These are phyloP conservation scores for Austrolebias charrua DNA, from an alignment of 2,797 vertebrate genomes.

Conservation along the genomic window DNA sequence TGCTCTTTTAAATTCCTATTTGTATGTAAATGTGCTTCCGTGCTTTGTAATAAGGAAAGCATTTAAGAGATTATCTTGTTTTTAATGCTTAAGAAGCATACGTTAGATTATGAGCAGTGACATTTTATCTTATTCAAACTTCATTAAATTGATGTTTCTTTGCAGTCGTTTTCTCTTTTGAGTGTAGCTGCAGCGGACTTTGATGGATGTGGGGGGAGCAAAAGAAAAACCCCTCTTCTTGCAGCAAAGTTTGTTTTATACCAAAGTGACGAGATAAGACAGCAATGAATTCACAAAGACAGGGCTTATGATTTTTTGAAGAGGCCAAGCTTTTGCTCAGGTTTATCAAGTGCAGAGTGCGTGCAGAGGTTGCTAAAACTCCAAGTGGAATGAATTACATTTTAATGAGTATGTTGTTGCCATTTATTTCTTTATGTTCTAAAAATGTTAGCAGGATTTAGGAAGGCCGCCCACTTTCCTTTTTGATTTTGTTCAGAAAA, in stretches of 20 bases:
- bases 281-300: constrained; percentile 42
- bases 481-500: no score
- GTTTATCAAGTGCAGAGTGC: constrained; percentile 4
- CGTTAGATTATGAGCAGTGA: constrained; percentile 1
- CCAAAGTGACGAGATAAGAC: constrained; percentile 31
- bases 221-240: constrained; percentile 7
- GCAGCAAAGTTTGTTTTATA: constrained; percentile 25
- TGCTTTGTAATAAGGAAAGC: not conserved
- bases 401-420: constrained; percentile 7
- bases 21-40: constrained; percentile 28
- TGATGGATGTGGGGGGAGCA: constrained; percentile 30
- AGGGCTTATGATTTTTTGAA: constrained; percentile 36
- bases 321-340: constrained; percentile 17
- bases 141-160: constrained; percentile 16
- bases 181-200: constrained; percentile 32
- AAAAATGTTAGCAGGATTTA: not conserved
- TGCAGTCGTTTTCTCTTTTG: constrained; percentile 26
- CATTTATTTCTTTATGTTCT: not conserved
- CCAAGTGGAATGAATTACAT: constrained; percentile 12
- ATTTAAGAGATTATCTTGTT: no score
- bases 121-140: not conserved
- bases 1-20: constrained; percentile 31
- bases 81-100: constrained; percentile 2
- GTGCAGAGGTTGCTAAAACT: constrained; percentile 1
- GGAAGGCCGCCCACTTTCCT: not conserved